Conservation (phyloP, 1,140 invertebrate genomes). For the Mizuhopecten yessoensis region DNA sequence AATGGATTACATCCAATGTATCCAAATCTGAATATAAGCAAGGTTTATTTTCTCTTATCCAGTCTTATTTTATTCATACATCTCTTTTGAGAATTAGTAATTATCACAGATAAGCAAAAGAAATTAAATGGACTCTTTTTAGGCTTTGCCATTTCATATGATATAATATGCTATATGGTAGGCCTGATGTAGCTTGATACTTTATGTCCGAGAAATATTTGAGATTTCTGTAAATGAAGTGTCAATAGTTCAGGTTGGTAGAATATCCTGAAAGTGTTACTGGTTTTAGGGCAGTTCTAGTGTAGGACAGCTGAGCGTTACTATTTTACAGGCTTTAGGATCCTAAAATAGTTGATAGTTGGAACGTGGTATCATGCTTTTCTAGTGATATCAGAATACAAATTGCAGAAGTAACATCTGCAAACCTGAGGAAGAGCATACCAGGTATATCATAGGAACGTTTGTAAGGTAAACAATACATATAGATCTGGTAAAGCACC, state of each 20-base stretch:
- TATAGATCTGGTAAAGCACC: neutral
- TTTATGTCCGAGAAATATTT: neutral
- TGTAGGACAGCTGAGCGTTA: neutral
- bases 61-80: too few species aligned
- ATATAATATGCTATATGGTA: too few species aligned
- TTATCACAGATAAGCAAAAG: too few species aligned
- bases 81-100: too few species aligned
- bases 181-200: too few species aligned
- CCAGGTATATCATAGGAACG: neutral
- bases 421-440: neutral
- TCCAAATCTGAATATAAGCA: too few species aligned
- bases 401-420: neutral
- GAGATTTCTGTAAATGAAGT: neutral
- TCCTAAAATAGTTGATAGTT: neutral
- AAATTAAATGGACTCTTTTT: too few species aligned
- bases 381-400: neutral
- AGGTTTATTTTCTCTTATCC: too few species aligned
- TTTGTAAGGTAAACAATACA: conserved; percentile 13
- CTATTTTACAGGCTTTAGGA: neutral
- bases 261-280: neutral
- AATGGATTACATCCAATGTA: too few species aligned
- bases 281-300: neutral
- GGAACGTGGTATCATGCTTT: neutral
- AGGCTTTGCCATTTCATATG: too few species aligned
- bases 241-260: neutral